Evolutionary conservation across 2,113 vertebrate genomes (phyloP).

Genomic region (Pygoscelis adeliae): DNA sequence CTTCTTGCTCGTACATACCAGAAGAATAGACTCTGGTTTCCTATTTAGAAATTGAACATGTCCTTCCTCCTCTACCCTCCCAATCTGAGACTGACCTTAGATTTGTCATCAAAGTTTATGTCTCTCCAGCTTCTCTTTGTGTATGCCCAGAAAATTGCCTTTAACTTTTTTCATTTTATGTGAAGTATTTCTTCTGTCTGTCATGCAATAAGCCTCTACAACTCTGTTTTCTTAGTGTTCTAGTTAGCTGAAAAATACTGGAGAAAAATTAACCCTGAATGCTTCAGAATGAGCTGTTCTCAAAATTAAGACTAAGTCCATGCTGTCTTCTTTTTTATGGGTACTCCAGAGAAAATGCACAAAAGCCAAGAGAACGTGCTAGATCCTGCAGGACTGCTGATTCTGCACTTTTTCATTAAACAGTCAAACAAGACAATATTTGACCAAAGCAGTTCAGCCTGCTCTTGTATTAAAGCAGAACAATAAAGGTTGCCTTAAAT

Average conservation of each 20-base stretch:
- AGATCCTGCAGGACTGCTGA: background rate
- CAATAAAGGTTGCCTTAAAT: background rate
- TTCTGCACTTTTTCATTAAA: background rate
- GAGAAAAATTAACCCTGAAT: background rate
- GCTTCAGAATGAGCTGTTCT: background rate
- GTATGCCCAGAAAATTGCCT: background rate
- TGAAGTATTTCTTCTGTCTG: background rate
- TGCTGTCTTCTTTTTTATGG: background rate
- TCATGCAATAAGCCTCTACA: background rate
- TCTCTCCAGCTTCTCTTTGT: background rate
- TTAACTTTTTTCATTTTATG: background rate
- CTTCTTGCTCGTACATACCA: background rate
- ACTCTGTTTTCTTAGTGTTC: background rate
- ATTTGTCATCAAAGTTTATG: background rate
- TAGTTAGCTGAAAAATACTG: background rate
- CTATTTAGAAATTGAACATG: background rate
- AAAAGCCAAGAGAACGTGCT: background rate
- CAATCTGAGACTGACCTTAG: background rate
- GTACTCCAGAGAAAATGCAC: background rate
- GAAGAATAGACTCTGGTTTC: background rate
- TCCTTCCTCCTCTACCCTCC: background rate
- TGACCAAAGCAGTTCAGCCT: background rate
- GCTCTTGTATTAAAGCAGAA: background rate
- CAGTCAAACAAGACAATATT: background rate
- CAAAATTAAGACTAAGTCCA: background rate